Conservation (phyloP, 2,113 vertebrate species). For the Salvelinus namaycush region DNA sequence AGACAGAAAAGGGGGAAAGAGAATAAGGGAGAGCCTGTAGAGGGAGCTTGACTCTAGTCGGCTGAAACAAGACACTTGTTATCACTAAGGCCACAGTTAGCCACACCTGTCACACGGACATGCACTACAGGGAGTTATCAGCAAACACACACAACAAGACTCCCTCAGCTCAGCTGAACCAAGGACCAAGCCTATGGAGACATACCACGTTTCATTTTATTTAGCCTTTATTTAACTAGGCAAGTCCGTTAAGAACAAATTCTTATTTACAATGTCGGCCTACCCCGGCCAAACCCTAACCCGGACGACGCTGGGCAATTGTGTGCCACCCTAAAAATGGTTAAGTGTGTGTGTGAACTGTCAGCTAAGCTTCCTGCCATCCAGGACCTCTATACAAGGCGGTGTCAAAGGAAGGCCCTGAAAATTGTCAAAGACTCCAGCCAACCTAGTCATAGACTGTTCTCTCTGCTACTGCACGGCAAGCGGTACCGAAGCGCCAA, state of each 20-base stretch:
- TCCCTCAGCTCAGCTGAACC: slow-evolving; percentile 29
- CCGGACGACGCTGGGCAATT: no score
- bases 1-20: background rate
- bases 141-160: slow-evolving; percentile 9
- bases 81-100: slow-evolving; percentile 50
- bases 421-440: no score
- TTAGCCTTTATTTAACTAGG: no score
- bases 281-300: no score
- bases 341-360: background rate
- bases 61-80: slow-evolving; percentile 44
- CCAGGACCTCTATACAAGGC: no score
- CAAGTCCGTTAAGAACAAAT: no score
- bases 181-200: background rate
- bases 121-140: slow-evolving; percentile 31
- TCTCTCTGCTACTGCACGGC: no score
- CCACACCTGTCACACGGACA: slow-evolving; percentile 37
- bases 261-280: no score
- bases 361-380: background rate
- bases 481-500: no score
- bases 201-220: background rate
- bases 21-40: slow-evolving; percentile 16
- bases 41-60: slow-evolving; percentile 15
- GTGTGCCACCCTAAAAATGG: no score
- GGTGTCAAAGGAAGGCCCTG: no score
- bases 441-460: no score